Evolutionary conservation across 2,797 vertebrate genomes (phyloP), one percentile per base, ranked within the genome.

Genomic region (Zenarchopterus dispar): DNA sequence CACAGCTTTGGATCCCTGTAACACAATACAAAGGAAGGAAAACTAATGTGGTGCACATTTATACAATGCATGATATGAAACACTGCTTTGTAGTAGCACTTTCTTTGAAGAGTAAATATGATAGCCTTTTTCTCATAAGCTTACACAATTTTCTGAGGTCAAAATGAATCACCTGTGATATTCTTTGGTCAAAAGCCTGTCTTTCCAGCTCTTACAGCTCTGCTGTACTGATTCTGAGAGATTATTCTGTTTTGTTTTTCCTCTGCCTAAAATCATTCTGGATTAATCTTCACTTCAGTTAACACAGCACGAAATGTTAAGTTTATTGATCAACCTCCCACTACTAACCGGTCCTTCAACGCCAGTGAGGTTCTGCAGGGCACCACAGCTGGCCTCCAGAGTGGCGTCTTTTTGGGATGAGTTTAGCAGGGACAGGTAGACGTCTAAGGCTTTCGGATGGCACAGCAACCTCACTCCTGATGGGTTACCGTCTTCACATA

Each of bases 301-400:
- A 16, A n/a, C 23, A 49, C 42, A 46, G 0, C 19, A 22, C 18
- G 51, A 67, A 28, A 55, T 0, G 8, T 0, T 28, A 41, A 24
- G 23, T 16, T 18, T 24, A 23, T 42, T 15, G 15, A 43, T 49
- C 4, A 23, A 46, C 2, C 5, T 22, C 59, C 19, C 59, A 0
- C 10, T 47, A 44, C 93, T 93, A 68, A 98, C 97, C 80, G 54
- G 22, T 11, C 92, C 93, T 51, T 91, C 90, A 85, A 87, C 93
- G 1, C 95, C 95, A 0, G 97, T 98, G 70, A 99, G 94, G 84
- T 99, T 99, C 90, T 97, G 96, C 82, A 99, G 88, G 17, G 95
- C 94, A 1, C 97, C 97, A 2, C 95, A 94, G 62, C 94, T 95
- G 57, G 97, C 96, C 75, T 97, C 95, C 73, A 94, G 61, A 9